Evolutionary conservation across 1,140 invertebrate species (phyloP).

Genomic region (Panonychus citri): DNA sequence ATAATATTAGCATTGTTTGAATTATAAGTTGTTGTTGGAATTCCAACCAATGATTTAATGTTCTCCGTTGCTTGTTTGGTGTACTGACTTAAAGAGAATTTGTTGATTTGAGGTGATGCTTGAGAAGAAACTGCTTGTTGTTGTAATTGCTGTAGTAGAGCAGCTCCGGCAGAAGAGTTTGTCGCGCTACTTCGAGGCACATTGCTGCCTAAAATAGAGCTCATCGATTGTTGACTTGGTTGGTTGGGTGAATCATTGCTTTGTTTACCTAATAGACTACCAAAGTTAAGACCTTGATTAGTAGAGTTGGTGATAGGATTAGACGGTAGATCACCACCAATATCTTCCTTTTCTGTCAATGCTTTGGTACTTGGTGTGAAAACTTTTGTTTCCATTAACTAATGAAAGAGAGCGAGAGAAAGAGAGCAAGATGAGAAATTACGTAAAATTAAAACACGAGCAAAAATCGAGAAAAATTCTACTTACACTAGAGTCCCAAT

Average conservation of each 20-base stretch:
- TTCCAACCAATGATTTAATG: slow-evolving; percentile 32
- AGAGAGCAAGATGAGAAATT: background rate
- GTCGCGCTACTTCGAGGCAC: background rate
- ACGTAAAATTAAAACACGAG: background rate
- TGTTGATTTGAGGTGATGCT: slow-evolving; percentile 3
- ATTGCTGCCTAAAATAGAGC: background rate
- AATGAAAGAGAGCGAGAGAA: slow-evolving; percentile 5
- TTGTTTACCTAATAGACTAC: background rate
- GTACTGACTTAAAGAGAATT: slow-evolving; percentile 20
- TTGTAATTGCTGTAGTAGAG: slow-evolving; percentile 9
- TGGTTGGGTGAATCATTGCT: background rate
- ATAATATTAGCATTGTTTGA: background rate
- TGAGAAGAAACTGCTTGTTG: slow-evolving; percentile 2
- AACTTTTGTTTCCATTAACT: slow-evolving; percentile 74
- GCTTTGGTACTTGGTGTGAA: slow-evolving; percentile 43
- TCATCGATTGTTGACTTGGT: background rate
- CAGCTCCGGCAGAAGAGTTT: slow-evolving; percentile 1
- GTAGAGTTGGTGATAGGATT: background rate
- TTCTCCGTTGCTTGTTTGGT: slow-evolving; percentile 34
- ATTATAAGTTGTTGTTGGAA: slow-evolving; percentile 13
- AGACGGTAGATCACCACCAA: background rate
- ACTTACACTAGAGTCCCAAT: slow-evolving; percentile 37
- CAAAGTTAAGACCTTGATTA: background rate
- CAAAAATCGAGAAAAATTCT: slow-evolving; percentile 14
- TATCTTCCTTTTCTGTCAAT: slow-evolving; percentile 5